Evolutionary conservation across 2,888 invertebrate species (phyloP), one percentile per base, ranked within the genome.

Genomic region (Mesorhabditis belari): DNA sequence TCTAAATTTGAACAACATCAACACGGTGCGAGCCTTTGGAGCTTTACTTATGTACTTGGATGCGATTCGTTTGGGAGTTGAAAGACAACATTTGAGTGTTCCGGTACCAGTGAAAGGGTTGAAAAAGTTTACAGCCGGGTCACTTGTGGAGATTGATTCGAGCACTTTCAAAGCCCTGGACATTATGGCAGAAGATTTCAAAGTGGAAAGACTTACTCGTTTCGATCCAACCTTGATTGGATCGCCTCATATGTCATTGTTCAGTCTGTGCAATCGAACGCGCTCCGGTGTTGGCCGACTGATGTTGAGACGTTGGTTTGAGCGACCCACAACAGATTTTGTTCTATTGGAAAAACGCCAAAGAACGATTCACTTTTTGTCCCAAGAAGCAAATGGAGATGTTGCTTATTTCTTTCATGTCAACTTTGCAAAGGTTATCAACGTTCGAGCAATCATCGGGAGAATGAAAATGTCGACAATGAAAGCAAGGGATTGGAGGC

Each of bases 351-450:
- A 85, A 28, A 85, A 86, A 51, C 85, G 91, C 9, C 87, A 88
- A 62, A 86, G 88, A 67, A 88, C 88, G 25, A 85, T 91, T 9
- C 84, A 85, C 12, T 90, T 87, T 82, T 88, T 88, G 44, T 9
- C 44, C 44, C 12, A 35, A 9, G 44, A 35, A 35, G 44, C 12
- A 35, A 35, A 35, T n/a, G 44, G 44, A 17, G 44, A 35, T n/a
- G n/a, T 35, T 35, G 44, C 44, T n/a, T n/a, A 35, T n/a, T 35
- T 35, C 44, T n/a, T 35, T 17, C 44, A 35, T 35, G n/a, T 35
- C 44, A 35, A 35, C n/a, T n/a, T 35, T 35, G 12, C 12, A 9
- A 35, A 35, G 44, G n/a, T 35, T n/a, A 35, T 35, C 44, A 35
- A n/a, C 44, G 44, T 35, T 9, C 44, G 44, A 9, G 12, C 44